phyloP scores from a whole-genome alignment of 2,797 vertebrate genomes.

The Clarias laeviceps region DNA sequence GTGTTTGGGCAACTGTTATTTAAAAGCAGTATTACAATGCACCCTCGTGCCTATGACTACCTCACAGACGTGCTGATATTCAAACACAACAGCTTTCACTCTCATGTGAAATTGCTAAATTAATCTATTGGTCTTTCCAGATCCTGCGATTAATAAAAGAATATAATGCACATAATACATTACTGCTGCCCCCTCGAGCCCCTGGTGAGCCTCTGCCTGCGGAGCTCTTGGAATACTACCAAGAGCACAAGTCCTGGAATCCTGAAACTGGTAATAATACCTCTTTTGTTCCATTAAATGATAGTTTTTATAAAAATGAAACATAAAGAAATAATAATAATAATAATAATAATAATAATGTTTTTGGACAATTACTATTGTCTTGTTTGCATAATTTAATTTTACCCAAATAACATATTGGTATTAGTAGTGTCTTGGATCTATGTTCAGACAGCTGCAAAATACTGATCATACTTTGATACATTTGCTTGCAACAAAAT shows the following conservation, averaged over 20 bases:
- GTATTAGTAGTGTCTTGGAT: not conserved
- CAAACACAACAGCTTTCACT: too few species aligned
- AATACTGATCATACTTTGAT: not conserved
- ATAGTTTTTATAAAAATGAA: not conserved
- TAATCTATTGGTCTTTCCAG: constrained; percentile 64
- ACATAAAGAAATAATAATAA: not conserved
- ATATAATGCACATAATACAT: constrained; percentile 73
- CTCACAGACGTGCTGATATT: too few species aligned
- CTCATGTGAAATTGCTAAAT: too few species aligned
- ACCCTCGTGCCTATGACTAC: too few species aligned
- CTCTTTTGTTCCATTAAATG: not conserved
- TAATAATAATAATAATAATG: not conserved
- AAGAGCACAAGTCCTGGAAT: constrained; percentile 65
- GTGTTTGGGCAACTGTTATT: too few species aligned
- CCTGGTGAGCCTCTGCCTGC: constrained; percentile 79
- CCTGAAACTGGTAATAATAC: constrained; percentile 55
- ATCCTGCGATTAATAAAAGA: constrained; percentile 77
- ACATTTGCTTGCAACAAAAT: not conserved
- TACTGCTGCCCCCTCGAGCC: constrained; percentile 81
- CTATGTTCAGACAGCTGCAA: not conserved
- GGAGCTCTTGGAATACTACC: constrained; percentile 81
- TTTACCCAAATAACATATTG: not conserved
- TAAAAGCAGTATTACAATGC: too few species aligned
- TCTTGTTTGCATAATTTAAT: not conserved
- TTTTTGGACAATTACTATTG: not conserved